Evolutionary conservation across 2,797 vertebrate genomes (phyloP), one percentile per base, ranked within the genome.

Genomic region (Pogonophryne albipinna): DNA sequence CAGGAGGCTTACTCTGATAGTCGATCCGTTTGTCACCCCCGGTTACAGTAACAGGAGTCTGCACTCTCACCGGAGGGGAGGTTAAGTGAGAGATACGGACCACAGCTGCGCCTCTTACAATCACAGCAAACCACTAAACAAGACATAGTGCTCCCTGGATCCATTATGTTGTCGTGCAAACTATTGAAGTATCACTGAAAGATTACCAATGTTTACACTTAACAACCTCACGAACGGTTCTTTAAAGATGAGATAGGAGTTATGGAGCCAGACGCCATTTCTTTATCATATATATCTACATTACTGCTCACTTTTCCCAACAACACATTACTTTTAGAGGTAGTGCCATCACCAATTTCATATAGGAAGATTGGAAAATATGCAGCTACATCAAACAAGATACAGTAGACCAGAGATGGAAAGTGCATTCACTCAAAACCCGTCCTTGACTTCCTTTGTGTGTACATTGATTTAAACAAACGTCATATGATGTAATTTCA

Each of bases 21-120:
- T 79, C 59, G 42, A 80, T 84, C 72, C 0, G 70, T 86, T 84
- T 80, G 82, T 85, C 82, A 64, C 86, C 70, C 57, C 66, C n/a
- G n/a, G 78, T 65, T 76, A 58, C 75, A 62, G 71, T 66, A 78
- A 67, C 67, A 66, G 67, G 50, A 27, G 34, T 66, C 57, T 70
- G 65, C 53, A 44, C 80, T 83, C 49, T 63, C 47, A 58, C 59
- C 2, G 15, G 66, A 66, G 56, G 47, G 66, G 59, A 51, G 76
- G 42, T 79, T 13, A 58, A 73, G 62, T 63, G 76, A 71, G 66
- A 71, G 71, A 66, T 14, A 12, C 12, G 23, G 6, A 49, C 41
- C 9, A 20, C 49, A 44, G 42, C 60, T 45, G 49, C 66, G 38
- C 64, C 66, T 65, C 44, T 53, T 34, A 44, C 57, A 42, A 20